Evolutionary conservation across 1,140 invertebrate genomes (phyloP).

Genomic region (Eubasilissa regina): DNA sequence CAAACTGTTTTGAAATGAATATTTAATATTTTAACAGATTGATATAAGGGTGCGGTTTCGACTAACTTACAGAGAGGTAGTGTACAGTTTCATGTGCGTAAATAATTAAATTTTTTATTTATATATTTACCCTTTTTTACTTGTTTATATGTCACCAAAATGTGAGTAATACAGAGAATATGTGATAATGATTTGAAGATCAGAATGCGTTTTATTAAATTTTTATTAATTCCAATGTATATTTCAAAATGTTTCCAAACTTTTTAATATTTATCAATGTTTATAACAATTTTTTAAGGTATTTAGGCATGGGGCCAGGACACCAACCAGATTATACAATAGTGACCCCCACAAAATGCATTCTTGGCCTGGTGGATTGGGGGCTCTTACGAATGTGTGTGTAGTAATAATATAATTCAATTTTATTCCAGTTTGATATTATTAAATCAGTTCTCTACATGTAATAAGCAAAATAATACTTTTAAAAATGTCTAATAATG

Average conservation of each 20-base stretch:
- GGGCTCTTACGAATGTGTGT: constrained; percentile 81
- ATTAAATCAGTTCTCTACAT: constrained; percentile 11
- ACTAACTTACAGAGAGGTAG: too few species aligned
- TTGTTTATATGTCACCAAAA: too few species aligned
- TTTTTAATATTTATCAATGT: too few species aligned
- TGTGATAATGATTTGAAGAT: constrained; percentile 57
- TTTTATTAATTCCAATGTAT: background rate
- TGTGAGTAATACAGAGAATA: background rate
- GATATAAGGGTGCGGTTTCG: too few species aligned
- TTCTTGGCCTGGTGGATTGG: constrained; percentile 80
- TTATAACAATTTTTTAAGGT: constrained; percentile 70
- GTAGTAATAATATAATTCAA: background rate
- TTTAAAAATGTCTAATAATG: too few species aligned
- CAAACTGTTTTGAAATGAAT: too few species aligned
- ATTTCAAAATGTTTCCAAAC: too few species aligned
- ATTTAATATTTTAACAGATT: too few species aligned
- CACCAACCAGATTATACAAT: constrained; percentile 78
- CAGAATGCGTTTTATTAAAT: background rate
- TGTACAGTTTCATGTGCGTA: too few species aligned
- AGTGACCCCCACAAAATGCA: constrained; percentile 81
- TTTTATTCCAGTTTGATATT: background rate
- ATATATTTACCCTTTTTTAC: too few species aligned
- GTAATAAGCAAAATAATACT: too few species aligned
- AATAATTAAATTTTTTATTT: too few species aligned
- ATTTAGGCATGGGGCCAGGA: constrained; percentile 84